Evolutionary conservation across 2,888 invertebrate genomes (phyloP).

Genomic region (Emmelina monodactyla): DNA sequence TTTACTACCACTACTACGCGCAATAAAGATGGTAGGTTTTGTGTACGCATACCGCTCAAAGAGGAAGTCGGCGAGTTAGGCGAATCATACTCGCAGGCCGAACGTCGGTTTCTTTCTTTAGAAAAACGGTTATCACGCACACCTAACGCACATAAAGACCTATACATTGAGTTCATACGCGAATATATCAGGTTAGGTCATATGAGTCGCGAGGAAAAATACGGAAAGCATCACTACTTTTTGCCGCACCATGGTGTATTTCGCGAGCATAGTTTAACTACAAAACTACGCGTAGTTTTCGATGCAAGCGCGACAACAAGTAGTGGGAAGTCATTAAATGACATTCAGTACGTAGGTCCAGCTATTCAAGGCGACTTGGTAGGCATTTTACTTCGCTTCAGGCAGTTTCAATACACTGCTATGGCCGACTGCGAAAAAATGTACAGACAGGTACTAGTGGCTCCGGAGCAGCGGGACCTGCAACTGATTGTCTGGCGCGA

Average conservation of each 20-base stretch:
- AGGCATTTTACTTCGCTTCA: background rate
- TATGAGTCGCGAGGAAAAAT: background rate
- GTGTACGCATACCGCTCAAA: background rate
- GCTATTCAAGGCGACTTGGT: background rate
- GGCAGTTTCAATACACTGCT: background rate
- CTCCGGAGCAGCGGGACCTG: background rate
- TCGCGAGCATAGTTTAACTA: background rate
- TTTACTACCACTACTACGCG: background rate
- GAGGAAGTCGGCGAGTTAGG: background rate
- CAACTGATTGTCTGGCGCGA: background rate
- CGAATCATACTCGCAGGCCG: background rate
- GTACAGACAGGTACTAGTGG: background rate
- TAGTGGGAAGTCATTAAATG: background rate
- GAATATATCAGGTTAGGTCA: background rate
- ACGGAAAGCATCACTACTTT: background rate
- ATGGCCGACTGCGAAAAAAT: background rate
- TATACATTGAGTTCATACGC: background rate
- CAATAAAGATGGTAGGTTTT: background rate
- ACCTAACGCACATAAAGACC: background rate
- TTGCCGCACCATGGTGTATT: background rate
- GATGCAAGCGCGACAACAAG: background rate
- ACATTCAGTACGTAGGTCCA: background rate
- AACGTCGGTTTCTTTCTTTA: background rate
- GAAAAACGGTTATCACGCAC: background rate
- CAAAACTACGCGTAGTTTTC: background rate